Conservation (phyloP, 2,888 invertebrate species). For the Bibio marci region DNA sequence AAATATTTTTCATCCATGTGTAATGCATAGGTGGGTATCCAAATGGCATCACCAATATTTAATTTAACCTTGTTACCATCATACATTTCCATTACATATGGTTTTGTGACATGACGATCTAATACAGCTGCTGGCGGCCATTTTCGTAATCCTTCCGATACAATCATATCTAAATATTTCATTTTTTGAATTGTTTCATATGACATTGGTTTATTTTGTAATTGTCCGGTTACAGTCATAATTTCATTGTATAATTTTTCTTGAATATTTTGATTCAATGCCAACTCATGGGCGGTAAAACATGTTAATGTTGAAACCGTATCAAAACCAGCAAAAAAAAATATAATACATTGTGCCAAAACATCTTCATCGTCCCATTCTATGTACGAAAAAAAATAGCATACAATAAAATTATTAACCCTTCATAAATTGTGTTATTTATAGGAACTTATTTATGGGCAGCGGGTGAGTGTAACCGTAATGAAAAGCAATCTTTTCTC, state of each 20-base stretch:
- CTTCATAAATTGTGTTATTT: too few species aligned
- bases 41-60: neutral
- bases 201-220: slow-evolving; percentile 26
- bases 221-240: slow-evolving; percentile 23
- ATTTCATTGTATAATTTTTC: slow-evolving; percentile 32
- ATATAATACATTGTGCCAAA: slow-evolving; percentile 19
- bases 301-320: slow-evolving; percentile 26
- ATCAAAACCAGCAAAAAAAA: slow-evolving; percentile 33
- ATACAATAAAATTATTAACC: too few species aligned
- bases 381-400: neutral
- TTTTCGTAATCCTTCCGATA: slow-evolving; percentile 32
- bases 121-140: slow-evolving; percentile 30
- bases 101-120: slow-evolving; percentile 32
- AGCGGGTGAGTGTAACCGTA: too few species aligned
- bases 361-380: slow-evolving; percentile 16
- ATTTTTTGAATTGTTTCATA: slow-evolving; percentile 35
- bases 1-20: slow-evolving; percentile 29
- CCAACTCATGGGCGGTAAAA: slow-evolving; percentile 33
- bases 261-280: slow-evolving; percentile 34
- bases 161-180: slow-evolving; percentile 43
- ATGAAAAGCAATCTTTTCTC: too few species aligned
- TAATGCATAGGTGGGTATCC: slow-evolving; percentile 21
- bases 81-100: slow-evolving; percentile 19
- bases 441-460: too few species aligned
- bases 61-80: slow-evolving; percentile 5